Evolutionary conservation across 2,888 invertebrate species (phyloP), one percentile per base, ranked within the genome.

Genomic region (Venusia cambrica): DNA sequence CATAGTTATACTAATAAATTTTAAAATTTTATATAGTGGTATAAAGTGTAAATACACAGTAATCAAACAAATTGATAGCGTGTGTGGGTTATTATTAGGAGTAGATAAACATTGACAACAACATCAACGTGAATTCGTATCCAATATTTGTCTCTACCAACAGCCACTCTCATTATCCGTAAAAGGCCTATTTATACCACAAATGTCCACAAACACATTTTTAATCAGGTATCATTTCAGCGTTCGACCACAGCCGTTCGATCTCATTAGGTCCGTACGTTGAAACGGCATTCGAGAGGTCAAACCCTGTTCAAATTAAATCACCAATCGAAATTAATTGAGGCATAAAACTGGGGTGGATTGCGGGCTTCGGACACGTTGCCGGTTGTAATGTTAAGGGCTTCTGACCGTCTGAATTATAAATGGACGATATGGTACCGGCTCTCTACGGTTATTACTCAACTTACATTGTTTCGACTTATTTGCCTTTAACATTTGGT

Each of bases 241-340:
- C 48, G 43, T 46, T 40, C 26, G 39, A 51, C 48, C 50, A 39
- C 50, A 36, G 38, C 38, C 41, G 48, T 52, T 62, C 53, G 41
- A 57, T 58, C 54, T 56, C 61, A 65, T 70, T 69, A 69, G 60
- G 48, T 47, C 45, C 45, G 55, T 49, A 53, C 54, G 54, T 54
- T 53, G 52, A 50, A 52, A 50, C 53, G 50, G 48, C 58, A 57
- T 56, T 57, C 55, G 62, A 55, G 51, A 57, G 60, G 59, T 53
- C 60, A 62, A 67, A 71, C 69, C 62, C 62, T 57, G 57, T 57
- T 58, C 55, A 63, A 71, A 69, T 70, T 67, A 60, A 63, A 63
- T 52, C 61, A 61, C 49, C 60, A 60, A 65, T 65, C 66, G 50
- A 58, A 65, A 71, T 71, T 71, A 71, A 73, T 69, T 70, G 65